phyloP scores from a whole-genome alignment of 2,797 vertebrate species.

The Danio tinwini region DNA sequence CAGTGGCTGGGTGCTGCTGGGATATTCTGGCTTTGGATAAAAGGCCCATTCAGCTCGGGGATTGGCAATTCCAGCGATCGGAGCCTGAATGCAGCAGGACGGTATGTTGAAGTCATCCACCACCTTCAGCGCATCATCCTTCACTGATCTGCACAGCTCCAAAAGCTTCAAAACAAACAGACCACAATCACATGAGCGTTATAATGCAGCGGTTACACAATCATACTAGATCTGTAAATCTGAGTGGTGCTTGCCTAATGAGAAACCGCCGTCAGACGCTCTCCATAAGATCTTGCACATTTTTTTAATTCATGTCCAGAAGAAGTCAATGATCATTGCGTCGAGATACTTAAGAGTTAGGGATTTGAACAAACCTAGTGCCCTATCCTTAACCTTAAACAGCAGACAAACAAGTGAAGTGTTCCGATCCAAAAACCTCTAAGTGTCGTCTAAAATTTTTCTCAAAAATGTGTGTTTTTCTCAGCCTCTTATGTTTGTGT shows the following conservation, averaged over 20 bases:
- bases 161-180: constrained; percentile 68
- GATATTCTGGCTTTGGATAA: constrained; percentile 53
- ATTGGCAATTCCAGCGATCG: constrained; percentile 66
- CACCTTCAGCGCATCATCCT: constrained; percentile 71
- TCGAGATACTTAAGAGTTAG: neutral
- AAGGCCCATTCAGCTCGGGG: constrained; percentile 67
- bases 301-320: neutral
- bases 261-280: neutral
- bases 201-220: constrained; percentile 24
- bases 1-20: constrained; percentile 1
- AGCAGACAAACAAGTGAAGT: too few relatives aligned
- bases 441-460: too few relatives aligned
- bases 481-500: too few relatives aligned
- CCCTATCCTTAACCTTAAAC: too few relatives aligned
- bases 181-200: constrained; percentile 28
- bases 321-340: neutral
- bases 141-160: constrained; percentile 68
- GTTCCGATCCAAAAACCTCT: too few relatives aligned
- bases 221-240: neutral
- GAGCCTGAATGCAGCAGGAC: constrained; percentile 66
- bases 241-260: neutral
- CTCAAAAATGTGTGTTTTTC: too few relatives aligned
- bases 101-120: constrained; percentile 72
- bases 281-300: neutral
- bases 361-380: neutral